Base-by-base conservation (phyloP, 2,113 vertebrate genomes). In the Coryphaenoides rupestris region DNA sequence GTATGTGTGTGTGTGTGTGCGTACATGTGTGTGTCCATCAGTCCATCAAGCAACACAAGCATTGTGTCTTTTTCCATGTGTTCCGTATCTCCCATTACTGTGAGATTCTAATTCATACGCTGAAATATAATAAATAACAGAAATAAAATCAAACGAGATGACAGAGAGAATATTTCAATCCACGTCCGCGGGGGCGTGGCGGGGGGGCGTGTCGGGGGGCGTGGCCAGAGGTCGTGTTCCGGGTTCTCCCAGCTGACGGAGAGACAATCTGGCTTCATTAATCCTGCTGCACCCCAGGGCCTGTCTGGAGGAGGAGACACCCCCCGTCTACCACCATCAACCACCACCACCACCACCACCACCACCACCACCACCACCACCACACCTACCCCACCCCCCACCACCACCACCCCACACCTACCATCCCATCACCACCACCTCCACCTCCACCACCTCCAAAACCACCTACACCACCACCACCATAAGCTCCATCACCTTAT, bases 231-330 rank as follows among this genome's bases (percentile, higher is more conserved):
- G 14, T 53, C 66, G n/a, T 21, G 47, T 47, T 49, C n/a, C 55
- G 47, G 40, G 47, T 67, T 40, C 23, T 4, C 47, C 52, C 22
- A 53, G 60, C 23, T 54, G n/a, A 1, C 23, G 15, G 22, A 63
- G 69, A 75, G 72, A 58, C n/a, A n/a, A n/a, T n/a, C n/a, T 24
- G 78, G 62, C 72, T 53, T 72, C 90, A 88, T 90, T 87, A 89
- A 89, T 90, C 81, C 68, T 49, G 47, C 52, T 62, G 79, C 74
- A 70, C 86, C 86, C 86, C 68, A 74, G 74, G 83, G 88, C 84
- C 73, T 70, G 75, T 16, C 14, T 81, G 75, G 52, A 68, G 28
- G 60, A 77, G 81, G 28, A 10, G 28, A 10, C 28, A 33, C 10
- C 28, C 28, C 28, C 28, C 28, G 24, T 12, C n/a, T 6, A 26